These are phyloP conservation scores for Diachasma alloeum DNA, from an alignment of 1,140 invertebrate species.

Conservation along the genomic window DNA sequence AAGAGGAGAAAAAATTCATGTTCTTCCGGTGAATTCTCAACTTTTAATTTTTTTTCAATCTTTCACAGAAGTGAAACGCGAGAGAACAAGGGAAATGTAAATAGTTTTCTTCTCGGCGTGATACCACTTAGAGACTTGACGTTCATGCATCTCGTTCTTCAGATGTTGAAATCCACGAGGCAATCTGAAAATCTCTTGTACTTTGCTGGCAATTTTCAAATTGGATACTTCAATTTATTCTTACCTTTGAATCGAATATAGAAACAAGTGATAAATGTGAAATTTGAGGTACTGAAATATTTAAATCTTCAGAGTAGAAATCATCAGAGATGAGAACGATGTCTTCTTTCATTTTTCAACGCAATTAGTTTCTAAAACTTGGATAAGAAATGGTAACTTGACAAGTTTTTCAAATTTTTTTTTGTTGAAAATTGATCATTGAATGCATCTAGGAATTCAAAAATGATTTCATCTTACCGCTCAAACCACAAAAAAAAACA, in stretches of 20 bases:
- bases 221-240: not conserved
- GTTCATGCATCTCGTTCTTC: too few relatives aligned
- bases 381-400: too few relatives aligned
- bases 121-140: not conserved
- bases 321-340: too few relatives aligned
- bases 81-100: not conserved
- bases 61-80: not conserved
- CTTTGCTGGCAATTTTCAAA: not conserved
- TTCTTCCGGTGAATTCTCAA: not conserved
- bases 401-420: too few relatives aligned
- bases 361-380: too few relatives aligned
- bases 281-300: not conserved
- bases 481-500: too few relatives aligned
- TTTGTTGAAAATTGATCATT: too few relatives aligned
- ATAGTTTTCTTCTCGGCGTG: not conserved
- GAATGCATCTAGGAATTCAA: too few relatives aligned
- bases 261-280: not conserved
- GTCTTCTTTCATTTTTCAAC: too few relatives aligned
- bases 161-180: not conserved
- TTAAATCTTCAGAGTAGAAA: too few relatives aligned
- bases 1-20: slow-evolving; percentile 17
- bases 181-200: not conserved
- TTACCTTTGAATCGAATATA: not conserved
- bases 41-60: not conserved
- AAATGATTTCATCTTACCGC: too few relatives aligned